Conservation (phyloP, 2,888 invertebrate genomes). For the Elysia crispata region DNA sequence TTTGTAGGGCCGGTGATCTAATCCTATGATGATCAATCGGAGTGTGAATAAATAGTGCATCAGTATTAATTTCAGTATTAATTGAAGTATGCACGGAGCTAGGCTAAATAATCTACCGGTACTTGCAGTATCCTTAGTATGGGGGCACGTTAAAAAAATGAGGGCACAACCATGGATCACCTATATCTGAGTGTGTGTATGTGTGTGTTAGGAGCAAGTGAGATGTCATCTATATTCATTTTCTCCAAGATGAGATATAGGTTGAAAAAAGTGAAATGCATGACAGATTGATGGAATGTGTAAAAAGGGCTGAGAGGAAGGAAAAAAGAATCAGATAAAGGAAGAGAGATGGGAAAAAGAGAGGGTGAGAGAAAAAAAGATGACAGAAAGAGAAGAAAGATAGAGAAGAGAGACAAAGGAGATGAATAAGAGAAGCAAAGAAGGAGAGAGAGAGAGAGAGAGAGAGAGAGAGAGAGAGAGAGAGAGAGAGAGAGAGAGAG, state of each 20-base stretch:
- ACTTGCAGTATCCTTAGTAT: no score
- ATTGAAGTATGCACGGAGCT: no score
- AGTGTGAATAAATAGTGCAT: no score
- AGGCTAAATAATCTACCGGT: no score
- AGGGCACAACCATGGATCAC: no score
- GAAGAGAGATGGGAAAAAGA: background rate
- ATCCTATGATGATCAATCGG: no score
- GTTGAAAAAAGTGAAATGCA: conserved; percentile 39
- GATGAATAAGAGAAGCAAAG: background rate
- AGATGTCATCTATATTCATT: no score
- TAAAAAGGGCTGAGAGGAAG: conserved; percentile 16
- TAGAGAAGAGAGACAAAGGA: background rate
- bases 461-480: background rate
- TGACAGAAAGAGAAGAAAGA: background rate
- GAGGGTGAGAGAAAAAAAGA: conserved; percentile 3
- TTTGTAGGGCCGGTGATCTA: no score
- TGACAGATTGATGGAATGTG: conserved; percentile 1
- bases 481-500: background rate
- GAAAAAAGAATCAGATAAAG: conserved; percentile 19
- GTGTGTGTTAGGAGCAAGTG: no score
- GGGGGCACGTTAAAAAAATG: no score
- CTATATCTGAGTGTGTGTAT: no score
- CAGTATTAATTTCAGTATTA: no score
- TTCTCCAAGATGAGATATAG: conserved; percentile 38
- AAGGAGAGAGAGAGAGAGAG: background rate